Evolutionary conservation across 2,797 vertebrate species (phyloP).

Genomic region (Pagetopsis macropterus): DNA sequence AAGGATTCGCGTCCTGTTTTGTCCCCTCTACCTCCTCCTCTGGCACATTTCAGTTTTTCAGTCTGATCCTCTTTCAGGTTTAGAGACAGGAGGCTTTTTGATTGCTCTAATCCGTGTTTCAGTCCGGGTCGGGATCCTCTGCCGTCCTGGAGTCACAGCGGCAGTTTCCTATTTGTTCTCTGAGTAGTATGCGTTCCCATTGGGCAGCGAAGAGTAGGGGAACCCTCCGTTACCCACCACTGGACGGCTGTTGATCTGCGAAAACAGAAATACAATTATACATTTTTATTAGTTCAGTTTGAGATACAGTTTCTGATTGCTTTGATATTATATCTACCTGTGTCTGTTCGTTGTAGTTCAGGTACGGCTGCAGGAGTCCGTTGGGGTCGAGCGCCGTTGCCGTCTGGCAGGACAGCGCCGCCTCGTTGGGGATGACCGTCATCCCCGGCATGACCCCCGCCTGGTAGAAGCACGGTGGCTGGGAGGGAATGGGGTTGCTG

Average conservation of each 20-base stretch:
- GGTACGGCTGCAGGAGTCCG: slow-evolving; percentile 58
- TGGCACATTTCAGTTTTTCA: slow-evolving; percentile 37
- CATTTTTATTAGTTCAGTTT: too few species aligned
- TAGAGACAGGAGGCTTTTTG: slow-evolving; percentile 41
- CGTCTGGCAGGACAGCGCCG: slow-evolving; percentile 57
- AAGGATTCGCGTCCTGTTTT: neutral
- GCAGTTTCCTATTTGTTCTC: slow-evolving; percentile 70
- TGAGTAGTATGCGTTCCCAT: slow-evolving; percentile 69
- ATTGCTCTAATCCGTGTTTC: slow-evolving; percentile 29
- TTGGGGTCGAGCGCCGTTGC: slow-evolving; percentile 40
- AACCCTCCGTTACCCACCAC: slow-evolving; percentile 58
- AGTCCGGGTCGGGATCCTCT: slow-evolving; percentile 16
- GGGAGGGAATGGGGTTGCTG: slow-evolving; percentile 42
- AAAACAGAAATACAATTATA: neutral
- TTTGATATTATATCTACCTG: slow-evolving; percentile 47
- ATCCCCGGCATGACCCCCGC: slow-evolving; percentile 35
- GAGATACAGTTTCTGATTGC: neutral
- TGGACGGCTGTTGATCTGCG: slow-evolving; percentile 72
- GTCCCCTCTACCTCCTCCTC: neutral
- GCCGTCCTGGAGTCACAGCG: slow-evolving; percentile 43
- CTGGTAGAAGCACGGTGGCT: slow-evolving; percentile 72
- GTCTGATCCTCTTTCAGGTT: slow-evolving; percentile 39
- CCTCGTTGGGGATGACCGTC: slow-evolving; percentile 28
- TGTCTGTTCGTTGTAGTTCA: slow-evolving; percentile 64
- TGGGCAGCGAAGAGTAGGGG: slow-evolving; percentile 57